A percentile compares a stretch with the other conserved stretches of the same genome.
phyloP scores from a whole-genome alignment of 2,113 vertebrate species.

The Elaphurus davidianus region DNA sequence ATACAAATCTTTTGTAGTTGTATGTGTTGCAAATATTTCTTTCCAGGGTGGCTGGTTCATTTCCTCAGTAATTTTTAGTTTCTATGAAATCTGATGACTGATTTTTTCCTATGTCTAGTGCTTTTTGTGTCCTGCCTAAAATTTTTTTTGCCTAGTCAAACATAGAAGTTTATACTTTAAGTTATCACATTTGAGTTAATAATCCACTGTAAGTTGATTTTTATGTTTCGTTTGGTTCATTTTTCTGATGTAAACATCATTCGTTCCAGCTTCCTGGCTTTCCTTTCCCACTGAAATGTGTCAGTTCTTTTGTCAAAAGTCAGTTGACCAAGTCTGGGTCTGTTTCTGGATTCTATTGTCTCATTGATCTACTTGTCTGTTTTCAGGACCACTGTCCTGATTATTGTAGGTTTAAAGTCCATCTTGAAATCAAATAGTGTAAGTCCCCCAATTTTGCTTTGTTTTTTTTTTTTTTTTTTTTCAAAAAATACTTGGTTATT shows the following conservation, averaged over 20 bases:
- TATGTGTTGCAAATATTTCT: neutral
- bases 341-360: neutral
- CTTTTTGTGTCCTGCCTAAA: neutral
- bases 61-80: neutral
- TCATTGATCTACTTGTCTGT: neutral
- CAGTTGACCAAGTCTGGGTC: neutral
- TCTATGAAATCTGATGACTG: neutral
- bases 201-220: neutral
- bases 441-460: neutral
- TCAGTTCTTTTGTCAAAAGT: neutral
- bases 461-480: too few species aligned
- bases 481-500: neutral
- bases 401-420: neutral
- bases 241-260: neutral
- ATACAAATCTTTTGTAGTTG: neutral
- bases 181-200: too few species aligned
- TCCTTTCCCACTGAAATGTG: neutral
- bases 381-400: neutral
- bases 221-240: rapidly evolving
- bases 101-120: neutral
- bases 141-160: neutral
- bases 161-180: neutral
- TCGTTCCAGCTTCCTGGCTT: neutral
- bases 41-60: neutral
- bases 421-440: neutral